Percentiles rank a stretch among this genome's conserved stretches.
These are phyloP conservation scores for Agapornis canus DNA, from an alignment of 2,797 vertebrate genomes.

Conservation along the genomic window DNA sequence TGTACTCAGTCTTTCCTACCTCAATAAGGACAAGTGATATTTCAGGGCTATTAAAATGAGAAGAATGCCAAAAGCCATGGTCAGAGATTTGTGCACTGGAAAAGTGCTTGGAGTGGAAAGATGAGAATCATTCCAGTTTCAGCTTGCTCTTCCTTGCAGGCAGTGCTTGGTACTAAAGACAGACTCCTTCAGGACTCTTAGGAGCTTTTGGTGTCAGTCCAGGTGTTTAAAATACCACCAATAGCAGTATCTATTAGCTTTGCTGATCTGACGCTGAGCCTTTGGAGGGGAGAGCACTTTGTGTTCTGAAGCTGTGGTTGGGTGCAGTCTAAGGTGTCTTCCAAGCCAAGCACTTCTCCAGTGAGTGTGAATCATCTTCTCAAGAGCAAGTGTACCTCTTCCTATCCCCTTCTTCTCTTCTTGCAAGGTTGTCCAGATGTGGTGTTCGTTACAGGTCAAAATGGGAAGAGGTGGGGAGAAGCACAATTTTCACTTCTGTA, in stretches of 20 bases:
- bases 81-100: neutral
- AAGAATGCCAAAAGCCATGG: neutral
- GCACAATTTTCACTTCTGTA: neutral
- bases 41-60: neutral
- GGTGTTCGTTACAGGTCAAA: rapidly evolving
- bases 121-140: neutral
- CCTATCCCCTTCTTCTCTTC: neutral
- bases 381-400: neutral
- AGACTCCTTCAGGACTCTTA: neutral
- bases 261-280: neutral
- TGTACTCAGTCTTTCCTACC: neutral
- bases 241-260: neutral
- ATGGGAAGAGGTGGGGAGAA: neutral
- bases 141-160: neutral
- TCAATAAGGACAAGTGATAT: neutral
- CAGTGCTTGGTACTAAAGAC: neutral
- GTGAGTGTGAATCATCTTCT: neutral
- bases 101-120: neutral
- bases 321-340: neutral
- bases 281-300: neutral
- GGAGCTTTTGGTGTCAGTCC: neutral
- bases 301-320: neutral
- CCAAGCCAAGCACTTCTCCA: neutral
- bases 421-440: neutral
- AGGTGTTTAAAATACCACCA: neutral